A percentile compares a stretch with the other conserved stretches of the same genome.
Evolutionary conservation across 2,888 invertebrate species (phyloP).

Genomic region (Athripsodes cinereus): DNA sequence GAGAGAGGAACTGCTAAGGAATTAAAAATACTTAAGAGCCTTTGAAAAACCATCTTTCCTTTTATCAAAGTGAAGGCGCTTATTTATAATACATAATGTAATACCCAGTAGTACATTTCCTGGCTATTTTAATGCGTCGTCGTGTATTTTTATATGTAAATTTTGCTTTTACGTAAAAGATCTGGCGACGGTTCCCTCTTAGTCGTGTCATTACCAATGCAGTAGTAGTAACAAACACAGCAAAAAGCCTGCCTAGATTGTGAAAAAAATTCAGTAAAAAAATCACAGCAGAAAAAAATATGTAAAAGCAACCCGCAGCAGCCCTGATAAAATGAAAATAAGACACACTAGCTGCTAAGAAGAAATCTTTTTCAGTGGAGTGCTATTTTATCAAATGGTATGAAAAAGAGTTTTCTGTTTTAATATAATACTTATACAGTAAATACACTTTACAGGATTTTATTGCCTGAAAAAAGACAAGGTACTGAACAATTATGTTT

Average conservation of each 20-base stretch:
- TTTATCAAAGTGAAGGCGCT: not conserved
- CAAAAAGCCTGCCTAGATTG: not conserved
- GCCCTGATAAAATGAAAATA: not conserved
- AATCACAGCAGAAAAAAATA: not conserved
- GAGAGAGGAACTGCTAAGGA: too few species aligned
- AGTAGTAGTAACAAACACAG: not conserved
- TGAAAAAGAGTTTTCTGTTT: too few species aligned
- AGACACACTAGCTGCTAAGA: too few species aligned
- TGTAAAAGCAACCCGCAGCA: not conserved
- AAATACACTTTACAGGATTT: too few species aligned
- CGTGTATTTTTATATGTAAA: constrained; percentile 9
- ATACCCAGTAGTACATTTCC: not conserved
- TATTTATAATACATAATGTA: constrained; percentile 9
- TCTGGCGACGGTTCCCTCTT: not conserved
- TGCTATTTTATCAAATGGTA: too few species aligned
- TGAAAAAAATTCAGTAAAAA: not conserved
- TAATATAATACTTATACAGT: too few species aligned
- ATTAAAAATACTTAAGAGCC: too few species aligned
- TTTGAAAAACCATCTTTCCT: too few species aligned
- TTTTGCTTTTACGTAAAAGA: constrained; percentile 1
- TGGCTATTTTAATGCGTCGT: constrained; percentile 2
- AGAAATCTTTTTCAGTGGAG: too few species aligned
- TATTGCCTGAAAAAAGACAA: too few species aligned
- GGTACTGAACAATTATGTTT: too few species aligned
- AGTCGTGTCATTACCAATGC: not conserved